Evolutionary conservation across 2,888 invertebrate species (phyloP), one percentile per base, ranked within the genome.

Genomic region (Tipula vernalis): DNA sequence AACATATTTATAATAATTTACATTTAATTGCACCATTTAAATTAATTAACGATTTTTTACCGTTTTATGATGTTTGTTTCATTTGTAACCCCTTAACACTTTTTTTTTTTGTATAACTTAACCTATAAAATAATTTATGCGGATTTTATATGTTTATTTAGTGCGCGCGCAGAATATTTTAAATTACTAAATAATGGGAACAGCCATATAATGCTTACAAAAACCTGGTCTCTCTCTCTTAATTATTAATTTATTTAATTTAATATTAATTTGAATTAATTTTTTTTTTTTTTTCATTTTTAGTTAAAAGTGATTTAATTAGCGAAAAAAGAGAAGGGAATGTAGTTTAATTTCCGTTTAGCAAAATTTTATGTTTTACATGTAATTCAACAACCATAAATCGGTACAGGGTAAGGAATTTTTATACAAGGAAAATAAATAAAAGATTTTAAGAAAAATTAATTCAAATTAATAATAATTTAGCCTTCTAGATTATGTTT

Each of bases 171-270:
- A 71, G 71, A 51, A 51, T 10, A 28, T 28, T 71, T 28, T 51
- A 51, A 12, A 47, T 13, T 71, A 71, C 71, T 71, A 71, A 71
- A 71, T 71, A 71, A 28, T 71, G 28, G 71, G 71, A 71, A 71
- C 71, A 71, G 71, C 71, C 71, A 71, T 71, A 71, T 71, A 71
- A 71, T 71, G 71, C 71, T 71, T 71, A 71, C 71, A 71, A 71
- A 28, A 71, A 71, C 71, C 71, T 71, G 71, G 71, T 28, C 28
- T 28, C 28, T 28, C 28, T 71, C 71, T 28, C 71, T 71, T 71
- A 71, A 71, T 28, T 71, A 71, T 10, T 71, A 15, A 71, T 71
- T 3, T 71, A 8, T 71, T 6, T 51, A 51, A 71, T 71, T 51
- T 51, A 51, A 28, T 71, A 71, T 71, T 71, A 71, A 71, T 71